A percentile compares a stretch with the other conserved stretches of the same genome.
Conservation (phyloP, 1,140 invertebrate genomes). For the Magallana angulata region DNA sequence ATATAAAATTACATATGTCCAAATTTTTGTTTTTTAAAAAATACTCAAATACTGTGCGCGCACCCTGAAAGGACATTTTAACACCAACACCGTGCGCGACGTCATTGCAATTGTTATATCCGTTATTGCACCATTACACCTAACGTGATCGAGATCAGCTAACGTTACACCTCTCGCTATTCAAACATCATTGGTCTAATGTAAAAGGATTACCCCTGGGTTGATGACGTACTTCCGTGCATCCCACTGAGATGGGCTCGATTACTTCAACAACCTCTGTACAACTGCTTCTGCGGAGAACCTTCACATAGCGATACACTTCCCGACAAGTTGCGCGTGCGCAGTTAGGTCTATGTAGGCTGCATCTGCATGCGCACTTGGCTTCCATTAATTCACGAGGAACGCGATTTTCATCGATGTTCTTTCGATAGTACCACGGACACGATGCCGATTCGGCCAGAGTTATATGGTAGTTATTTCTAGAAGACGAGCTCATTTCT, state of each 20-base stretch:
- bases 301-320: slow-evolving; percentile 25
- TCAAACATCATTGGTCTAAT: not conserved
- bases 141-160: too few species aligned
- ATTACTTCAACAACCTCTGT: not conserved
- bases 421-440: slow-evolving; percentile 39
- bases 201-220: not conserved
- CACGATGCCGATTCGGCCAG: slow-evolving; percentile 11
- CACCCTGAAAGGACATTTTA: too few species aligned
- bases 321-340: not conserved
- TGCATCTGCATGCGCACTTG: slow-evolving; percentile 30
- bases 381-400: slow-evolving; percentile 45
- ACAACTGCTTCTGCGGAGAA: not conserved
- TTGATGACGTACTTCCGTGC: not conserved
- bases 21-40: too few species aligned
- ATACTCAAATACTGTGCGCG: too few species aligned
- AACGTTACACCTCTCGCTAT: too few species aligned
- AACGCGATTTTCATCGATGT: slow-evolving; percentile 45
- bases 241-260: slow-evolving; percentile 12
- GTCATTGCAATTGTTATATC: too few species aligned
- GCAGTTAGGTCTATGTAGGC: not conserved
- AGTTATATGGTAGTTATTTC: not conserved
- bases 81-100: too few species aligned
- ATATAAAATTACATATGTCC: too few species aligned
- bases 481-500: not conserved
- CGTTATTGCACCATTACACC: too few species aligned